Evolutionary conservation across 2,113 vertebrate species (phyloP), one percentile per base, ranked within the genome.

Genomic region (Tapirus terrestris): DNA sequence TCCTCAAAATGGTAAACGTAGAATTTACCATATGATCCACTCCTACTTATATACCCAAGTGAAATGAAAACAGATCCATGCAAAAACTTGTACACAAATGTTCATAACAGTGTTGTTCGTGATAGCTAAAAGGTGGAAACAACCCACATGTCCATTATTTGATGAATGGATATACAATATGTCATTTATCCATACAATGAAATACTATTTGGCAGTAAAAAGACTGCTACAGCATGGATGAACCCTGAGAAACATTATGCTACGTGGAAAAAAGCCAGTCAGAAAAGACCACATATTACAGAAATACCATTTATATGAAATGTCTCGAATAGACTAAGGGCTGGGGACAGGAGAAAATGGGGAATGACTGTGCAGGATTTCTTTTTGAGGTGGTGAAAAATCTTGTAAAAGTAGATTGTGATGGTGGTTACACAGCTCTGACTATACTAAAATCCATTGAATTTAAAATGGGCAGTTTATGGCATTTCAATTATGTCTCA

Each of bases 101-200:
- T 92, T 94, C 63, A 83, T 83, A 89, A 43, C 60, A 94, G 36
- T 18, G 56, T 91, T 91, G 36, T 75, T 95, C 5, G 13, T 88
- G 33, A 65, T 80, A 72, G 3, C 60, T 21, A n/a, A 76, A 67
- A 79, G 33, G 45, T 65, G 65, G 60, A 63, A 70, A 76, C 63
- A 67, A 58, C 39, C 56, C 11, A 63, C 10, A 31, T 87, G 11
- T 65, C 20, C 77, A 10, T 79, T 31, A 60, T 58, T 56, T 65
- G 39, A 51, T 45, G 16, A 36, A 18, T 53, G 65, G 61, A 73
- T 92, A 58, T 81, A 51, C 8, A 76, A 9, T 60, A 80, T 75
- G 10, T 48, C 20, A 3, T 89, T 29, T 76, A n/a, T 76, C 6
- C 33, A 31, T 75, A 36, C 56, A 65, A 1, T 70, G 45, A 63